Base-by-base conservation (phyloP, 92 coral and sea anemone species). In the Palythoa caribaeorum region DNA sequence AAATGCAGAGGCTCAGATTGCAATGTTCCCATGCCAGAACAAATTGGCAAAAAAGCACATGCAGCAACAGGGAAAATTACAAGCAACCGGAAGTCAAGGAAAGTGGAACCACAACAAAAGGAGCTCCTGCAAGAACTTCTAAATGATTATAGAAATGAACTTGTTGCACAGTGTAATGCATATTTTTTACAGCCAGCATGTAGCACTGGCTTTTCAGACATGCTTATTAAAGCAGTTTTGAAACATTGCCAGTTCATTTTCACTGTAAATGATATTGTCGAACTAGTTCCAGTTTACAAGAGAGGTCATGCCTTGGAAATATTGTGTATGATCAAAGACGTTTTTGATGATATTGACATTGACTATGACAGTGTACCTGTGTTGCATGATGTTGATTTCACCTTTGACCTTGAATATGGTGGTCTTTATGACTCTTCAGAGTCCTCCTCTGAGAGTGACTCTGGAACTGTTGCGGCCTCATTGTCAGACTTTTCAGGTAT, bases 311-410 rank as follows among this genome's bases (percentile, higher is more conserved):
- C 65, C 36, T 44, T 75, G 66, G 93, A 92, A 44, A 92, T 92
- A 51, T 38, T 90, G 50, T 84, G 48, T 8, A 92, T 90, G 87
- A 5, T 90, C 44, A 83, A 66, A 28, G 95, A 92, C 54, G 87
- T 78, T 9, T 86, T 86, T 75, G 74, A 86, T 37, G 83, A 55
- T 51, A 75, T 86, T 54, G 83, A 28, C 62, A 55, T 55, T 11
- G 36, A 80, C 70, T 54, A 38, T 88, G 91, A 87, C n/a, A 55
- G 62, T 71, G 76, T 71, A 3, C 76, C 76, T 71, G 76, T 71
- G 76, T 40, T 71, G 76, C 76, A 71, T 37, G 76, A 71, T 35
- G 76, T 71, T 37, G 76, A 71, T 36, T 71, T 83, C 38, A 57
- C 73, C 38, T 83, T 68, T 83, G 87, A 83, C 59, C 87, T 83